Evolutionary conservation across 1,140 invertebrate species (phyloP), one percentile per base, ranked within the genome.

Genomic region (Littorina saxatilis): DNA sequence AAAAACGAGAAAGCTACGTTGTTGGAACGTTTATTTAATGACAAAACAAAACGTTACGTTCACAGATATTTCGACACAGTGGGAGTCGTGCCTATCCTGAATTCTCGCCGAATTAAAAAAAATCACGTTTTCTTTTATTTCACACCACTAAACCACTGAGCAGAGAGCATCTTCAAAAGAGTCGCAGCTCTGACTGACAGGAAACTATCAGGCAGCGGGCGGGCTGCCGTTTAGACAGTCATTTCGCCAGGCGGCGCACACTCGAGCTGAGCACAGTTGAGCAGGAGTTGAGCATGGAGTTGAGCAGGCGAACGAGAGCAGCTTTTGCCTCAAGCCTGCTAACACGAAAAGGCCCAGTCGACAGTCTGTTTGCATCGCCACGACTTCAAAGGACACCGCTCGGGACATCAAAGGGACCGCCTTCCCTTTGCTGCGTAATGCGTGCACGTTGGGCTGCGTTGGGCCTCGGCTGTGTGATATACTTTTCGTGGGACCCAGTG

Each of bases 331-430:
- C n/a, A n/a, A n/a, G n/a, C n/a, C n/a, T n/a, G n/a, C n/a, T n/a
- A n/a, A n/a, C n/a, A n/a, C n/a, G n/a, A n/a, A 23, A 23, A 23
- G 58, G 20, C 58, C 58, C 58, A 35, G 63, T 68, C 63, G 63
- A 35, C 63, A 32, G 29, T 35, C 29, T 68, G 63, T 68, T 68
- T 68, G 63, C 63, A 32, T 68, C 63, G 63, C 32, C 29, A 68
- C 35, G 3, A 68, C 63, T 35, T 68, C 63, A 68, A 68, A 68
- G 63, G 35, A 7, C 29, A 32, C 29, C 29, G 63, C 63, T 35
- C 63, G 32, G 4, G 63, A 68, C 63, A 17, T 68, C 63, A 68
- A 68, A 68, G 5, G 29, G 5, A 32, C 63, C 63, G 29, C 4
- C 29, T 39, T 35, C 23, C n/a, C 27, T 23, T 29, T 61, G 23